phyloP scores from a whole-genome alignment of 2,888 invertebrate genomes.

The Drosophila anomalata region DNA sequence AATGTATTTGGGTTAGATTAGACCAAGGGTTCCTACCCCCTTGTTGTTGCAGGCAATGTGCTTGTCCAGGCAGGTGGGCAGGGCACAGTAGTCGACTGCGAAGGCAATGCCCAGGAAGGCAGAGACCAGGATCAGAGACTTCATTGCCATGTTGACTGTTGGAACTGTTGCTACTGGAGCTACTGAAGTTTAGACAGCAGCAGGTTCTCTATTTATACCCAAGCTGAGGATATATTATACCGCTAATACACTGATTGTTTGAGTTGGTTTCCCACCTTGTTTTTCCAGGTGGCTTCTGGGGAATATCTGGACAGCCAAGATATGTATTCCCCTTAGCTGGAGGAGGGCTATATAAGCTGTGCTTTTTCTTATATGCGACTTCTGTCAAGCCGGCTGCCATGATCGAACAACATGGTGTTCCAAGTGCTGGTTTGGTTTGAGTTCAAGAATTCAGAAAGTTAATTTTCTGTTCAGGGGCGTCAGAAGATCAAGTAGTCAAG shows the following conservation, averaged over 20 bases:
- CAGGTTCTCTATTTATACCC: not conserved
- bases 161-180: not conserved
- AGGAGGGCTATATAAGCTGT: not conserved
- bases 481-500: slow-evolving; percentile 48
- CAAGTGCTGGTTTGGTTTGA: no score
- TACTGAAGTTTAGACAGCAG: not conserved
- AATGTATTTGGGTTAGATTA: not conserved
- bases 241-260: not conserved
- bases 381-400: no score
- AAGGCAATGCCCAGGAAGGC: not conserved
- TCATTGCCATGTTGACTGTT: not conserved
- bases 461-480: slow-evolving; percentile 1
- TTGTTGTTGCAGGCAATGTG: slow-evolving; percentile 69
- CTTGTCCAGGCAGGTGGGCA: slow-evolving; percentile 65
- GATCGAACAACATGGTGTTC: no score
- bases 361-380: no score
- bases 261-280: not conserved
- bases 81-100: slow-evolving; percentile 59
- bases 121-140: slow-evolving; percentile 1
- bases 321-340: not conserved
- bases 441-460: slow-evolving; percentile 25
- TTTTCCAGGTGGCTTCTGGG: slow-evolving; percentile 3
- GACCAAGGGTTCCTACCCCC: slow-evolving; percentile 40
- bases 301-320: not conserved
- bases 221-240: not conserved